Evolutionary conservation across 2,797 vertebrate species (phyloP).

Genomic region (Oophaga sylvatica): DNA sequence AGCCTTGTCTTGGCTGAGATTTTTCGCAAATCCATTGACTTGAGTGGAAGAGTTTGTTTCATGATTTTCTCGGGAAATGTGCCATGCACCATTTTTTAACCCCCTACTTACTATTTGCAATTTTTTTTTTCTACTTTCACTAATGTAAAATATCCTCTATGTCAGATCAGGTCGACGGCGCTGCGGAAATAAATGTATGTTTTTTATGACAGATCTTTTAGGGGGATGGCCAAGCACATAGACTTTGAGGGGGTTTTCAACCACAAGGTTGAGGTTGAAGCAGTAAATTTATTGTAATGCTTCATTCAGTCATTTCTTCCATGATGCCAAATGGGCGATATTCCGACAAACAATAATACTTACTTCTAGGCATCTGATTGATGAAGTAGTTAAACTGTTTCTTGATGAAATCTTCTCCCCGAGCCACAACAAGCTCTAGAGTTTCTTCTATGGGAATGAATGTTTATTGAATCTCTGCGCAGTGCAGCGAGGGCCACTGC

Average conservation of each 20-base stretch:
- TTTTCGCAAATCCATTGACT: too few species aligned
- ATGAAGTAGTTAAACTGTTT: conserved; percentile 65
- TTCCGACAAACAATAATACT: conserved; percentile 61
- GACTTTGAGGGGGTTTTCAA: conserved; percentile 9
- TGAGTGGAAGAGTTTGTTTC: too few species aligned
- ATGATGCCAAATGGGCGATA: conserved; percentile 41
- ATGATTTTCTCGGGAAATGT: too few species aligned
- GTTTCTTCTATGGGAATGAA: conserved; percentile 63
- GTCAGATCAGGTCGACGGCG: conserved; percentile 43
- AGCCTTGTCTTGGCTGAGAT: too few species aligned
- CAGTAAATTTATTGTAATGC: conserved; percentile 54
- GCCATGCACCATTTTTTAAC: too few species aligned
- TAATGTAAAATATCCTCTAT: neutral
- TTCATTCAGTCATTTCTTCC: conserved; percentile 39
- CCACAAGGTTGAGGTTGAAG: conserved; percentile 64
- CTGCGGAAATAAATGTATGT: conserved; percentile 8
- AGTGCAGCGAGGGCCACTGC: conserved; percentile 55
- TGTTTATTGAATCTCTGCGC: conserved; percentile 65
- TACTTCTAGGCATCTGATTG: conserved; percentile 65
- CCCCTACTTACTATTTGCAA: too few species aligned
- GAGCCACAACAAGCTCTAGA: conserved; percentile 60
- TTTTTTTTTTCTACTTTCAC: too few species aligned
- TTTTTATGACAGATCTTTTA: neutral
- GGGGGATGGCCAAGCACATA: conserved; percentile 10
- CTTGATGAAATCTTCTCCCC: conserved; percentile 59